Evolutionary conservation across 2,797 vertebrate genomes (phyloP), one percentile per base, ranked within the genome.

Genomic region (Sternotherus odoratus): DNA sequence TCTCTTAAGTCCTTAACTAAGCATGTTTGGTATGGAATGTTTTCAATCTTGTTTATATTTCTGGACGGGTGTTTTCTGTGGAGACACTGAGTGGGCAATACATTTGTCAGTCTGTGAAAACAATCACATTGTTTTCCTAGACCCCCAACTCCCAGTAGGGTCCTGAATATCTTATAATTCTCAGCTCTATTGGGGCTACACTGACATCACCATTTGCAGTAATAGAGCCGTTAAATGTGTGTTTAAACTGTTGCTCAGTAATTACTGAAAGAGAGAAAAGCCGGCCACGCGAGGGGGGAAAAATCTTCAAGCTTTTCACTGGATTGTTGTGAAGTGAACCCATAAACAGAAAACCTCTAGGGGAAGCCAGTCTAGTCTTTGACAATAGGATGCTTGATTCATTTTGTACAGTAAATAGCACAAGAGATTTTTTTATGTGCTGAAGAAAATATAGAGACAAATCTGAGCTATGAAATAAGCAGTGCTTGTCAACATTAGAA

Each of bases 1-100:
- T 93, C 96, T 96, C 87, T 91, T 88, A 86, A 91, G 88, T 92
- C 83, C 53, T 94, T 57, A 97, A 90, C 83, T 93, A 87, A 96
- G 87, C 86, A 0, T 1, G 36, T 95, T 92, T n/a, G 93, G 36
- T 75, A 66, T 82, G 21, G 89, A 94, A 28, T 82, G 54, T 51
- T 96, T 91, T 46, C 82, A 87, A 33, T 63, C 54, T 95, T 80
- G 66, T 96, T 91, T 91, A 75, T 94, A 96, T 97, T 91, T 88
- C 91, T 92, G 56, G 85, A 48, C 50, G 82, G 36, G 15, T 86
- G 54, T 87, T 96, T 97, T 72, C 79, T 96, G 43, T 54, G 93
- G 91, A 86, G 82, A 89, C 57, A 77, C 8, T 83, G 79, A 88
- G 88, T 69, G 51, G 92, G 43, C 78, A 93, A 53, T 95, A 95